Percentiles rank a stretch among this genome's conserved stretches.
These are phyloP conservation scores for Limanda limanda DNA, from an alignment of 2,113 vertebrate genomes.

Conservation along the genomic window DNA sequence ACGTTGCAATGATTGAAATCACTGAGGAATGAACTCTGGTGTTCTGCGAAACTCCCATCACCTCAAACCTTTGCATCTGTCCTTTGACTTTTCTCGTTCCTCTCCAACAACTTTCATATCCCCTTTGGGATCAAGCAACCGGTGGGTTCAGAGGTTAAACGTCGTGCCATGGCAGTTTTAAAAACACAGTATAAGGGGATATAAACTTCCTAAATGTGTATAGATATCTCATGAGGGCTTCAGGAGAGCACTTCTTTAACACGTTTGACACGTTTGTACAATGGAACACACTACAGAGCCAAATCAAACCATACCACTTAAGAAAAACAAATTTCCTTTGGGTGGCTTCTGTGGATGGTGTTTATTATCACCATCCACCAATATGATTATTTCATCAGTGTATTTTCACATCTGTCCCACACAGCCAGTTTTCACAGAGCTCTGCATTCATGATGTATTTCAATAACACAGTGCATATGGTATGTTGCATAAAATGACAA, in stretches of 20 bases:
- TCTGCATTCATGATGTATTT: background rate
- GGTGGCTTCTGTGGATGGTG: background rate
- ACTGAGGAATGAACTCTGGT: background rate
- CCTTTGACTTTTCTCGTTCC: constrained; percentile 4
- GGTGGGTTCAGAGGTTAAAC: constrained; percentile 17
- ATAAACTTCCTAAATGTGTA: background rate
- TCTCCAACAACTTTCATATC: background rate
- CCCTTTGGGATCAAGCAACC: constrained; percentile 13
- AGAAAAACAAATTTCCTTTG: constrained; percentile 6
- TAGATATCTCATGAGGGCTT: background rate
- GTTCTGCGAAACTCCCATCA: no score
- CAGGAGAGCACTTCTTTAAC: background rate
- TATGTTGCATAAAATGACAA: background rate
- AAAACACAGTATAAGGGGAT: background rate
- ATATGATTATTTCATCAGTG: constrained; percentile 4
- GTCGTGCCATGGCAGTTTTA: background rate
- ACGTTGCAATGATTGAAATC: background rate
- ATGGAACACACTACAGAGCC: background rate
- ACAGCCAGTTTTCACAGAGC: background rate
- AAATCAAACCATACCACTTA: background rate
- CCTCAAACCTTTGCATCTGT: background rate
- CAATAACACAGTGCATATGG: background rate
- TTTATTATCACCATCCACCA: no score
- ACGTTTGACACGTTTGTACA: background rate
- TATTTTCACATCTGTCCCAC: background rate